Evolutionary conservation across 2,113 vertebrate species (phyloP), one percentile per base, ranked within the genome.

Genomic region (Xiphorhynchus elegans): DNA sequence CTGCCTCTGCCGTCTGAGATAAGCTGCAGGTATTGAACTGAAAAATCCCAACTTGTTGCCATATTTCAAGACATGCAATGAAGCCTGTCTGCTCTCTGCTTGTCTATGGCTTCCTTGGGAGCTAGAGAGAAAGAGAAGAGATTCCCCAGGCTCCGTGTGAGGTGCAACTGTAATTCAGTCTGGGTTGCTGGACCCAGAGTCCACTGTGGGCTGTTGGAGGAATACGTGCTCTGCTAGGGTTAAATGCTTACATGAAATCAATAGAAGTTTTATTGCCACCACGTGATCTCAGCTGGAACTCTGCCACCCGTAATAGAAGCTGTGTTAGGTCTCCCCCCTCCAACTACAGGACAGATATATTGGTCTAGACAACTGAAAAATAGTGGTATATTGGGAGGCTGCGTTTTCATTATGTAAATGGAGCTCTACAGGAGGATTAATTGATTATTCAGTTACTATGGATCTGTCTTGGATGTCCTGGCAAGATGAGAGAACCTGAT

Each of bases 351-450:
- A 95, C 84, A 96, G 94, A 98, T 98, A 97, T 98, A 98, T 98
- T 97, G 94, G 98, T 97, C 98, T 97, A 97, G 97, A 97, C 97
- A 95, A 97, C 96, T 97, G 84, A 97, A 97, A 97, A 97, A 64
- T 97, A 96, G 96, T 93, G 92, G 97, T 98, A 97, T 97, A 97
- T 85, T 97, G 96, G 94, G 59, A 33, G 25, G 37, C 92, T 96
- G 96, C 49, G 6, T 98, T 98, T 98, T 98, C 98, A 98, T 98
- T 98, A 98, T 98, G 98, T 98, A 98, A 98, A 98, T 98, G 96
- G 98, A 97, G 83, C 91, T 93, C 96, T 96, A 96, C 96, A 90
- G 91, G 95, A 97, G 96, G 96, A 97, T 97, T 98, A 98, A 98
- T 98, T 97, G 98, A 98, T 98, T 98, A 97, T 98, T 97, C 97